Conservation (phyloP, 2,113 vertebrate species). For the Chroicocephalus ridibundus region DNA sequence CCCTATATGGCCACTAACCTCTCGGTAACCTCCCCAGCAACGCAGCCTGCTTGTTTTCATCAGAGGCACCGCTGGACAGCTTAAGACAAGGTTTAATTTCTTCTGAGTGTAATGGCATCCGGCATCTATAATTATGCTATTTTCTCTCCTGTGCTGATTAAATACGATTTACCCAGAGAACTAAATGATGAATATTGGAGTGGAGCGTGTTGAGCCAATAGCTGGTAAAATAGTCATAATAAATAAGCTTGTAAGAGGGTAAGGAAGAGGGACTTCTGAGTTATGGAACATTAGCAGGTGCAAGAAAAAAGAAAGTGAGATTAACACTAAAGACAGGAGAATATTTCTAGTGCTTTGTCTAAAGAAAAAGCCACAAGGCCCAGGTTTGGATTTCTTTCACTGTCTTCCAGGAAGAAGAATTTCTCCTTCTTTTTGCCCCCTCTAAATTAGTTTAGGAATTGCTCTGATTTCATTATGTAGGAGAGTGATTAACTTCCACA, state of each 20-base stretch:
- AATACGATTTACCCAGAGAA: conserved; percentile 76
- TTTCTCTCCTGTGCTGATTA: conserved; percentile 82
- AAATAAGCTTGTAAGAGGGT: conserved; percentile 70
- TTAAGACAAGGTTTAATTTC: conserved; percentile 78
- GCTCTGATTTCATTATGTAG: neutral
- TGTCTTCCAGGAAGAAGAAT: neutral
- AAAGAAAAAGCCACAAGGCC: neutral
- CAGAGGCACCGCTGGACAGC: conserved; percentile 61
- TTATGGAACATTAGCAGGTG: conserved; percentile 62
- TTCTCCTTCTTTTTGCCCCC: neutral
- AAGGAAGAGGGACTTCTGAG: neutral
- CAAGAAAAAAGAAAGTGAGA: neutral
- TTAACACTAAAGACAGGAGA: neutral
- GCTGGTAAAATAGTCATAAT: conserved; percentile 71
- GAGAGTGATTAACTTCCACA: neutral
- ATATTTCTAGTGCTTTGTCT: neutral
- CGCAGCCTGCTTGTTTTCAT: conserved; percentile 45
- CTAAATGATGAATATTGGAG: conserved; percentile 78
- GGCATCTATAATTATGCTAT: conserved; percentile 78
- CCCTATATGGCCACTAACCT: conserved; percentile 62
- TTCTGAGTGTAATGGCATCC: conserved; percentile 78
- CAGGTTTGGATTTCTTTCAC: neutral
- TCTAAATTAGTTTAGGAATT: neutral
- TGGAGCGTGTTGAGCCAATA: conserved; percentile 67
- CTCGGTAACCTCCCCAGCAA: conserved; percentile 65